These are phyloP conservation scores for Todiramphus chloris DNA, from an alignment of 2,113 vertebrate genomes.

Conservation along the genomic window DNA sequence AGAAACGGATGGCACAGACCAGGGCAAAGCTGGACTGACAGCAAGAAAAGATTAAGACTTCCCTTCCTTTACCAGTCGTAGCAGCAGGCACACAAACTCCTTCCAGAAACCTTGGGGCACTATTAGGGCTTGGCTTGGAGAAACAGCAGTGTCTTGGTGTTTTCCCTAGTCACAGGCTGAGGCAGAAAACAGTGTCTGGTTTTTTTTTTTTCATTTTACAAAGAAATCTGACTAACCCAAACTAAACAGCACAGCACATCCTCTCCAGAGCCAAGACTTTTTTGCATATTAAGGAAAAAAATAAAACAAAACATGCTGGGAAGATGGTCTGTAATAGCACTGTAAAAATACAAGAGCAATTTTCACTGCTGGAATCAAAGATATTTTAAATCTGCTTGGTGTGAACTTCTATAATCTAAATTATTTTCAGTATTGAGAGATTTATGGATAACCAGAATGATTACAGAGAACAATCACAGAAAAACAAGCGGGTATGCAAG, in stretches of 20 bases:
- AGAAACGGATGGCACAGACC: neutral
- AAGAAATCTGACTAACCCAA: neutral
- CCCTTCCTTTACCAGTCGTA: neutral
- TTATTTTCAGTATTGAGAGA: neutral
- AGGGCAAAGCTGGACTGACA: neutral
- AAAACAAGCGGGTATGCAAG: neutral
- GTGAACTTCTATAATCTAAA: neutral
- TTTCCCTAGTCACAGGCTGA: neutral
- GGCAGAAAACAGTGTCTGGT: neutral
- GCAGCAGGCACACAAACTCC: neutral
- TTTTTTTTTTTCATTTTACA: neutral
- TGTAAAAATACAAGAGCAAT: neutral
- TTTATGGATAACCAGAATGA: neutral
- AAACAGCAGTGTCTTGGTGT: neutral
- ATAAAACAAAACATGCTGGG: neutral
- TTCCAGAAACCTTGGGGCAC: neutral
- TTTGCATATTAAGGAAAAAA: neutral
- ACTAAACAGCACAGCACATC: neutral
- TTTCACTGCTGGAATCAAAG: neutral
- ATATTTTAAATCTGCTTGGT: constrained; percentile 15
- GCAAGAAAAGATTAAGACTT: neutral
- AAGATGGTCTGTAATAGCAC: constrained; percentile 13
- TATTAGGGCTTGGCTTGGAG: neutral
- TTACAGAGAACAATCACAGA: neutral
- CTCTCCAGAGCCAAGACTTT: neutral